Conservation (phyloP, 2,113 vertebrate species). For the Odobenus rosmarus region DNA sequence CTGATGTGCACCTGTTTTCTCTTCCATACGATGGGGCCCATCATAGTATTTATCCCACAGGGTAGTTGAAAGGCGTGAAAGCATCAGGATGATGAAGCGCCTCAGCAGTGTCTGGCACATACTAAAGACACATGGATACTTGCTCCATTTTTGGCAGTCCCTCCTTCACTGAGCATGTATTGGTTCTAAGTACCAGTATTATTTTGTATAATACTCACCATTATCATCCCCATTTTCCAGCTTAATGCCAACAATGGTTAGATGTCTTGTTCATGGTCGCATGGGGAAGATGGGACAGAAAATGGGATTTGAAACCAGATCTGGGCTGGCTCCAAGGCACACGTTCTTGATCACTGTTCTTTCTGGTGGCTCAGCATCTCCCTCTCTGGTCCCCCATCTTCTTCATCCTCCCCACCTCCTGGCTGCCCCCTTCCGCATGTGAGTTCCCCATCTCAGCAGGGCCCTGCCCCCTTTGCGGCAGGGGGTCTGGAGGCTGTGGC, state of each 20-base stretch:
- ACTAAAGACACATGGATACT: rapidly evolving
- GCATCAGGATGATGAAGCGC: background rate
- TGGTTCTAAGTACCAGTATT: too few relatives aligned
- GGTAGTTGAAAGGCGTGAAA: background rate
- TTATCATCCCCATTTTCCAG: background rate
- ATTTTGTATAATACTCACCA: background rate
- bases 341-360: background rate
- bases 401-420: background rate
- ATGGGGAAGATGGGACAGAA: background rate
- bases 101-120: rapidly evolving
- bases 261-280: background rate
- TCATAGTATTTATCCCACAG: background rate
- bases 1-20: background rate
- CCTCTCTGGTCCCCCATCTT: background rate
- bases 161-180: background rate
- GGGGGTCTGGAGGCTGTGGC: background rate
- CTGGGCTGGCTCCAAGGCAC: background rate
- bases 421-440: rapidly evolving
- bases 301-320: background rate
- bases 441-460: background rate
- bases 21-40: background rate
- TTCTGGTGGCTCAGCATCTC: background rate
- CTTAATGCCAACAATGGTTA: background rate
- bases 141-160: too few relatives aligned
- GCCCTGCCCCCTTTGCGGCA: background rate